These are phyloP conservation scores for Ceyx cyanopectus DNA, from an alignment of 2,113 vertebrate species.

Conservation along the genomic window DNA sequence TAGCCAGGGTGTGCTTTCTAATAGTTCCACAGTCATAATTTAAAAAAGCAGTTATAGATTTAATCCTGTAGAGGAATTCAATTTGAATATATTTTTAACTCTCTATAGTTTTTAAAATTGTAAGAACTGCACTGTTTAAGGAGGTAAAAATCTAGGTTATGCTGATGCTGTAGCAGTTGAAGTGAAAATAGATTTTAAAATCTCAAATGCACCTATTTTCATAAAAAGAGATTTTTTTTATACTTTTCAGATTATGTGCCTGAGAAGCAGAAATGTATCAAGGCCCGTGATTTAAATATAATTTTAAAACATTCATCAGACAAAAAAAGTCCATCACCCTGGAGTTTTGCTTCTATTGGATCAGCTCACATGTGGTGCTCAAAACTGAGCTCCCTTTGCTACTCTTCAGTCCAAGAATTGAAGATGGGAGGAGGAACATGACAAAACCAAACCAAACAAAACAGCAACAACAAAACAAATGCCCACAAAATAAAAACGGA, in stretches of 20 bases:
- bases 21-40: neutral
- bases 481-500: too few relatives aligned
- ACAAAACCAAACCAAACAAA: too few relatives aligned
- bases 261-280: neutral
- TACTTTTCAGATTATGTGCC: neutral
- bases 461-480: too few relatives aligned
- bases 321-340: neutral
- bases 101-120: neutral
- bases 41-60: neutral
- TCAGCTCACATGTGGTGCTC: neutral
- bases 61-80: neutral
- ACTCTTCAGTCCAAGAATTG: neutral
- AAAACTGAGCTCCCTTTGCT: neutral
- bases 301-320: neutral
- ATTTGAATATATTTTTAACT: neutral
- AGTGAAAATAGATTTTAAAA: neutral
- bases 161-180: neutral
- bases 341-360: neutral
- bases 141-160: neutral
- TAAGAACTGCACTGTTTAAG: neutral
- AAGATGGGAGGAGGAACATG: neutral
- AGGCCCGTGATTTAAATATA: neutral
- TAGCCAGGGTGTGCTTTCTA: neutral
- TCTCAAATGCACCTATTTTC: neutral
- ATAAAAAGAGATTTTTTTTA: neutral